phyloP scores from a whole-genome alignment of 2,113 vertebrate genomes.

The Actenoides lindsayi region DNA sequence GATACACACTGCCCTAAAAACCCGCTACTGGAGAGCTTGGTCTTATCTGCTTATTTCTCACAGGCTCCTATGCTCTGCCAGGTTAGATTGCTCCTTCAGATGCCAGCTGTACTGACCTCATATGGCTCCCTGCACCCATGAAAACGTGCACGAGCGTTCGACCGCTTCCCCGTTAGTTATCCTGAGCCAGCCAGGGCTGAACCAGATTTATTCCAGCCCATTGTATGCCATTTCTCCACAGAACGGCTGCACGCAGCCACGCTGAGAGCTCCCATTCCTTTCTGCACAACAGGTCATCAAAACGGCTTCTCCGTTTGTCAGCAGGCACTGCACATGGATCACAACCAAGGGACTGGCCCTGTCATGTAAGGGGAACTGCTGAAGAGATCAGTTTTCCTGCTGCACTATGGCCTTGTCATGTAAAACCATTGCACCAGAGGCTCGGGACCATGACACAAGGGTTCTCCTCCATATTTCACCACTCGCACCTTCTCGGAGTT shows the following conservation, averaged over 20 bases:
- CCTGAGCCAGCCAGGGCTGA: not conserved
- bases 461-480: not conserved
- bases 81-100: not conserved
- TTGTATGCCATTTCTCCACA: not conserved
- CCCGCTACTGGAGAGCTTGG: not conserved
- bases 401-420: not conserved
- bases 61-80: not conserved
- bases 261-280: not conserved
- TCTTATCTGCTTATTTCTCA: not conserved
- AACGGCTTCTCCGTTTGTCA: conserved; percentile 27
- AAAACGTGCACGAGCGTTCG: not conserved
- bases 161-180: not conserved
- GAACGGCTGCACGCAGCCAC: not conserved
- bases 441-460: not conserved
- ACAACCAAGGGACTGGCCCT: not conserved
- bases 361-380: not conserved
- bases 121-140: not conserved
- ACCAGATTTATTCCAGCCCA: conserved; percentile 2
- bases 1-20: not conserved
- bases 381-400: not conserved
- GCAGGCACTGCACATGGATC: not conserved
- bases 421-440: not conserved
- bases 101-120: not conserved
- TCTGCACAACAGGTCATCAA: conserved; percentile 3
- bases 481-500: not conserved